Evolutionary conservation across 2,797 vertebrate genomes (phyloP).

Genomic region (Acanthis flammea): DNA sequence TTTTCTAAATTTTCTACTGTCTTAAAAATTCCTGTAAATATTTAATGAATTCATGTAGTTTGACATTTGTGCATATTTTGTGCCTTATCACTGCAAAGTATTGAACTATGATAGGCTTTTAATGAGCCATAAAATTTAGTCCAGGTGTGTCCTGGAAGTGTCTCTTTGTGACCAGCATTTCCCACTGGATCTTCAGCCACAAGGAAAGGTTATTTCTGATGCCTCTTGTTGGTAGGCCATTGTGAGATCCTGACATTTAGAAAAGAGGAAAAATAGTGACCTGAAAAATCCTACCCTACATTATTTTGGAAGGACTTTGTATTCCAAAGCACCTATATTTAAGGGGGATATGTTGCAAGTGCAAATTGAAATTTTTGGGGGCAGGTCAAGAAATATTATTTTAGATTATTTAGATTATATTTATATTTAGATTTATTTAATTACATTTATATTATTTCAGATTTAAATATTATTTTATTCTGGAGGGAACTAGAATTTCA

Average conservation of each 20-base stretch:
- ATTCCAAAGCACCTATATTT: background rate
- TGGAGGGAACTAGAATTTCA: background rate
- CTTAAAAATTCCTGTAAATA: background rate
- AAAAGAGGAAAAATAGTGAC: background rate
- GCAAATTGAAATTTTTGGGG: fast-evolving
- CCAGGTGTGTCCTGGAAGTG: background rate
- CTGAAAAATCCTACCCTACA: background rate
- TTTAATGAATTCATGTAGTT: background rate
- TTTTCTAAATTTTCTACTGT: background rate
- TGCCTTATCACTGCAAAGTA: background rate
- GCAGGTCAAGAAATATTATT: background rate
- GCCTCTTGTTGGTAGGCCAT: background rate
- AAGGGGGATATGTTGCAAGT: background rate
- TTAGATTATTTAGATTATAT: background rate
- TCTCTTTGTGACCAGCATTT: background rate
- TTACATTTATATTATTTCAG: no score
- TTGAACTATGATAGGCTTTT: background rate
- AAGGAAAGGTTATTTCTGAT: background rate
- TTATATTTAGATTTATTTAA: no score
- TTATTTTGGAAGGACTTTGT: background rate
- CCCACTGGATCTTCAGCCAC: background rate
- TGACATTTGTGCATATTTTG: background rate
- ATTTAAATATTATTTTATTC: no score
- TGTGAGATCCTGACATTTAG: background rate
- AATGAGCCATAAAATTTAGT: background rate